Base-by-base conservation (phyloP, 2,888 invertebrate genomes). In the Morpho helenor region DNA sequence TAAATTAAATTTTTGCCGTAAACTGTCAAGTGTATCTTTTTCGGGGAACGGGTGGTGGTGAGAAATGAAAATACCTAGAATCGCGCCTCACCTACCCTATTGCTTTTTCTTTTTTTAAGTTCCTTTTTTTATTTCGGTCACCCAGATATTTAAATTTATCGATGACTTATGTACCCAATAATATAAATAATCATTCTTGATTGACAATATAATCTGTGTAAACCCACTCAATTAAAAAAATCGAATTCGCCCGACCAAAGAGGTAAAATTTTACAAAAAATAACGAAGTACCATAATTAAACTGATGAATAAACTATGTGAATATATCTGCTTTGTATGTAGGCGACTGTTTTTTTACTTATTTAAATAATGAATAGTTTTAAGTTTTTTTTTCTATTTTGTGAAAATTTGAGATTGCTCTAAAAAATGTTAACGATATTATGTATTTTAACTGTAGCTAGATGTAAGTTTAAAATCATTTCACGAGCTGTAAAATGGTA, bases 311-410 rank as follows among this genome's bases (percentile, higher is more conserved):
- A 52, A 80, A 78, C 31, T 31, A 31, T 80, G 79, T 82, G 70
- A 60, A 61, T 66, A 66, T 61, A 58, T 59, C 45, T 31, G 71
- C 72, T 82, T 84, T 84, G 81, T 74, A 74, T 68, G 61, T 84
- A 79, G 72, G 77, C 74, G 73, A 72, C 69, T 61, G 51, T 46
- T 22, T 43, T 43, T 43, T 43, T 45, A 45, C 10, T 46, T 22
- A 45, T 56, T 59, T 56, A 49, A 55, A 43, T 8, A 43, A 43
- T 8, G 0, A 43, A 9, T 43, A 43, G 43, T 43, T 43, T 52
- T 54, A 61, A 63, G 61, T 61, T 54, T 58, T 53, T 52, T 61
- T 60, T 59, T 60, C 59, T 48, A 49, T 51, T 57, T 51, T 56
- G 49, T 59, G 52, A 61, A 61, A 39, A 57, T 52, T 52, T 31